Evolutionary conservation across 2,888 invertebrate species (phyloP).

Genomic region (Drepanosiphum platanoidis): DNA sequence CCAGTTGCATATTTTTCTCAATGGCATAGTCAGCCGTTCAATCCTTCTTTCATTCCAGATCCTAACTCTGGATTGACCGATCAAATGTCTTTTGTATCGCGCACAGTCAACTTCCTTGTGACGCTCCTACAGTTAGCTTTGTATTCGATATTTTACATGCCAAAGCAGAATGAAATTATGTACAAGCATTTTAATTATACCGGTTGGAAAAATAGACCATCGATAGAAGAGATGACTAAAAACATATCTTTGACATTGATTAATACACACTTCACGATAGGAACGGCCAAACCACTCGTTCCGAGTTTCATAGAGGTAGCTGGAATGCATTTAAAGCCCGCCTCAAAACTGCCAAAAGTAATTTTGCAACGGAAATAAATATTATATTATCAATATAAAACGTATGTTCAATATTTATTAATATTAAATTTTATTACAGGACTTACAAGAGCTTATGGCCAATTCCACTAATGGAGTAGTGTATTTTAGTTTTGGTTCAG

Average conservation of each 20-base stretch:
- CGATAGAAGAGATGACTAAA: slow-evolving; percentile 61
- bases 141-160: slow-evolving; percentile 60
- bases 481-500: slow-evolving; percentile 49
- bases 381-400: not conserved
- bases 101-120: slow-evolving; percentile 34
- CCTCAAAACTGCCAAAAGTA: slow-evolving; percentile 43
- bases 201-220: slow-evolving; percentile 63
- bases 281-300: slow-evolving; percentile 34
- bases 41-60: slow-evolving; percentile 54
- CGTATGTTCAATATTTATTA: too few species aligned
- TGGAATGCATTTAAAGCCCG: slow-evolving; percentile 45
- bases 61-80: slow-evolving; percentile 46
- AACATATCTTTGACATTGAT: slow-evolving; percentile 63
- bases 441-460: slow-evolving; percentile 38
- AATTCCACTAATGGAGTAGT: slow-evolving; percentile 21
- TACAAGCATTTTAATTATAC: slow-evolving; percentile 63
- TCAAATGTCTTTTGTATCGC: slow-evolving; percentile 31
- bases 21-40: slow-evolving; percentile 33
- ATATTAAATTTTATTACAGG: not conserved
- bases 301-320: slow-evolving; percentile 44
- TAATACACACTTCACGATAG: slow-evolving; percentile 62
- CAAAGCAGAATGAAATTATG: slow-evolving; percentile 62
- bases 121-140: not conserved
- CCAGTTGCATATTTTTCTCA: slow-evolving; percentile 15
- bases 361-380: not conserved